Evolutionary conservation across 1,140 invertebrate genomes (phyloP).

Genomic region (Neomicropteryx cornuta): DNA sequence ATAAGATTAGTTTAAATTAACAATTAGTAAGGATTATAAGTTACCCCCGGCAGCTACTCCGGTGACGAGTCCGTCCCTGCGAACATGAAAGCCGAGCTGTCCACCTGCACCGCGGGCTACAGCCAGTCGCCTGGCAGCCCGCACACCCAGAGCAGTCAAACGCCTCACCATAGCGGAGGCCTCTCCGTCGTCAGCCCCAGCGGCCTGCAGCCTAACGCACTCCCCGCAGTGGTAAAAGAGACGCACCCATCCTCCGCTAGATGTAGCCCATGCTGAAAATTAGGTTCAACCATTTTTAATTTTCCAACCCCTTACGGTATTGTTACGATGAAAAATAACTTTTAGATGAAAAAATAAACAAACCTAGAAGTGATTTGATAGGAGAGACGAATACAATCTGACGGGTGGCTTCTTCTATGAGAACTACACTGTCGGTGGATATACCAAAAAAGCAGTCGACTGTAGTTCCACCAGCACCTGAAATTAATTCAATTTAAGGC

Average conservation of each 20-base stretch:
- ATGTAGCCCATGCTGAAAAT: slow-evolving; percentile 36
- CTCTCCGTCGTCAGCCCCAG: slow-evolving; percentile 50
- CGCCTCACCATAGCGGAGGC: slow-evolving; percentile 45
- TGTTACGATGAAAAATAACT: background rate
- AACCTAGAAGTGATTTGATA: slow-evolving; percentile 64
- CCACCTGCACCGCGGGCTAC: slow-evolving; percentile 62
- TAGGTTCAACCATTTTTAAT: background rate
- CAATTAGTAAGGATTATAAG: no score
- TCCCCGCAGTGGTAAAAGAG: slow-evolving; percentile 76
- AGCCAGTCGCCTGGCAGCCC: slow-evolving; percentile 41
- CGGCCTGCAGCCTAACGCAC: slow-evolving; percentile 64
- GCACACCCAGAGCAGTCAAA: slow-evolving; percentile 26
- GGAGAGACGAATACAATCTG: slow-evolving; percentile 82
- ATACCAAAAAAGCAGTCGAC: slow-evolving; percentile 80
- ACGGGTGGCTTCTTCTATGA: slow-evolving; percentile 73
- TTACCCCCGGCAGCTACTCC: slow-evolving; percentile 83
- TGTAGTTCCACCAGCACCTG: slow-evolving; percentile 38
- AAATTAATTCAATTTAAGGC: no score
- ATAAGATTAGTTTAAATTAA: no score
- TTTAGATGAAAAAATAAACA: slow-evolving; percentile 7
- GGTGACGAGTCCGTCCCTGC: slow-evolving; percentile 90
- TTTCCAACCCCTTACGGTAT: background rate
- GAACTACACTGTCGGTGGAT: slow-evolving; percentile 74
- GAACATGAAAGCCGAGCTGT: slow-evolving; percentile 85
- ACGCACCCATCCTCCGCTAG: slow-evolving; percentile 42